phyloP scores from a whole-genome alignment of 1,140 invertebrate species.

The Coelopa frigida region DNA sequence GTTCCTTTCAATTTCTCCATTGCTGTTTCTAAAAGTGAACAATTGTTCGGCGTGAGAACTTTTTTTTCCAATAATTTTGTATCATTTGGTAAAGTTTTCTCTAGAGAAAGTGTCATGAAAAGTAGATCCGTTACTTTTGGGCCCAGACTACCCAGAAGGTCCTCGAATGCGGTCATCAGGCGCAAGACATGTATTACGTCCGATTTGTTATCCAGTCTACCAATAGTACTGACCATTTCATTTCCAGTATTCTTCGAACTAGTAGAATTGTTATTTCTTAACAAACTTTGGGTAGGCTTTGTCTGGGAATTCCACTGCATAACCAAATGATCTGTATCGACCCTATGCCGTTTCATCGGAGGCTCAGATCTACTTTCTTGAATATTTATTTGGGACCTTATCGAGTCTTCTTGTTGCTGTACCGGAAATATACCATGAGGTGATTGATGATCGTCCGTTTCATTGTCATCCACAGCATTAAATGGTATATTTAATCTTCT shows the following conservation, averaged over 20 bases:
- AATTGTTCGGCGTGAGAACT: conserved; percentile 11
- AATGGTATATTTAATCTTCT: conserved; percentile 3
- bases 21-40: conserved; percentile 12
- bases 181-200: conserved; percentile 56
- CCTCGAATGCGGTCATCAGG: conserved; percentile 68
- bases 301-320: too few relatives aligned
- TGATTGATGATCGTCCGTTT: neutral
- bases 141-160: conserved; percentile 68
- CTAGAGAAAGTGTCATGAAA: conserved; percentile 63
- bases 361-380: too few relatives aligned
- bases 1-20: conserved; percentile 14
- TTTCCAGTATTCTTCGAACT: too few relatives aligned
- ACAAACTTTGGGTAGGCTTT: too few relatives aligned
- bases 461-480: conserved; percentile 3
- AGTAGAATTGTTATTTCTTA: too few relatives aligned
- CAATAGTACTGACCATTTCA: neutral
- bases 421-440: too few relatives aligned
- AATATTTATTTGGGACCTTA: too few relatives aligned
- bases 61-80: conserved; percentile 54
- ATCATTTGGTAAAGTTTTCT: conserved; percentile 59
- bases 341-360: too few relatives aligned
- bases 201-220: conserved; percentile 1
- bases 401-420: too few relatives aligned
- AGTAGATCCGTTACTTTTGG: conserved; percentile 67
- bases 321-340: too few relatives aligned